Percentiles rank a stretch among this genome's conserved stretches.
phyloP scores from a whole-genome alignment of 2,888 invertebrate genomes.

The Tipula lateralis region DNA sequence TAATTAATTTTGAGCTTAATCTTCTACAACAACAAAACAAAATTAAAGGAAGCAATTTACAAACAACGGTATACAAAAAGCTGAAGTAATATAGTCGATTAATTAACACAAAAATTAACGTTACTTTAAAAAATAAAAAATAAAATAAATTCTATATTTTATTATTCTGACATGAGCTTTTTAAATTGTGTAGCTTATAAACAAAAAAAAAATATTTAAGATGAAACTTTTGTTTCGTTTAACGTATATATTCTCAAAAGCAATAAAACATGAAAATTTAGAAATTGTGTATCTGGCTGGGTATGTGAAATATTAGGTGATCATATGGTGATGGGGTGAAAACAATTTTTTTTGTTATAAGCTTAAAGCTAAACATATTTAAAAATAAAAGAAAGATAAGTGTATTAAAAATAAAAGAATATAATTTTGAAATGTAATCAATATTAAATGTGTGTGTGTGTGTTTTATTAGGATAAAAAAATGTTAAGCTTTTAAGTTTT shows the following conservation, averaged over 20 bases:
- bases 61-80: neutral
- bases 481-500: neutral
- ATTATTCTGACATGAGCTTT: neutral
- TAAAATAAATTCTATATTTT: no score
- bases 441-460: neutral
- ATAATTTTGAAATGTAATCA: neutral
- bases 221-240: neutral
- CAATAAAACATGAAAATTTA: neutral
- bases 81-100: neutral
- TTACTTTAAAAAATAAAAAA: neutral
- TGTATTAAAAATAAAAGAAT: neutral
- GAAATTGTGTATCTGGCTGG: neutral
- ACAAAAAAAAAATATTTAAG: neutral
- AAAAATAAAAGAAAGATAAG: neutral
- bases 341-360: neutral
- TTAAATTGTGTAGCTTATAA: neutral
- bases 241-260: neutral
- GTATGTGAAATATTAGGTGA: neutral
- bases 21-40: neutral
- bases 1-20: neutral
- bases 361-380: slow-evolving; percentile 24
- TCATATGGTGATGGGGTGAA: neutral
- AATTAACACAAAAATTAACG: slow-evolving; percentile 11
- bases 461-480: neutral
- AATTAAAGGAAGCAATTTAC: neutral